These are phyloP conservation scores for Hafferia zeledoni DNA, from an alignment of 2,797 vertebrate genomes.

Conservation along the genomic window DNA sequence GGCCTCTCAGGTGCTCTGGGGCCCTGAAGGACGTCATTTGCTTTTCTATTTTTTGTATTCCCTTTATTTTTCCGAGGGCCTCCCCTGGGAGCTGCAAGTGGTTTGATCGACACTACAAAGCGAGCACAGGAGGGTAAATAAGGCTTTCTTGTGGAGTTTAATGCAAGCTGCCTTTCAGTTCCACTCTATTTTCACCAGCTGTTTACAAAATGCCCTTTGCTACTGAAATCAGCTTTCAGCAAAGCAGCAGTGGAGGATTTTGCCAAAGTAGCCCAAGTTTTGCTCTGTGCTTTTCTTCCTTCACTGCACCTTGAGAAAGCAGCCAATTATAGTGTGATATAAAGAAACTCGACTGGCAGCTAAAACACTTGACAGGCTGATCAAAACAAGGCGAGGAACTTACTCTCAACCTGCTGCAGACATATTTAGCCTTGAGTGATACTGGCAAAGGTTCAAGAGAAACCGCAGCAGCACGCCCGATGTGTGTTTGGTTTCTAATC, in stretches of 20 bases:
- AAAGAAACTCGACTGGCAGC: constrained; percentile 66
- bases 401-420: constrained; percentile 61
- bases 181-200: constrained; percentile 68
- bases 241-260: constrained; percentile 52
- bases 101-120: constrained; percentile 79
- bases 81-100: constrained; percentile 75
- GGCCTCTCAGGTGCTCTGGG: background rate
- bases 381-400: constrained; percentile 70
- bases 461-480: constrained; percentile 64
- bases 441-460: constrained; percentile 72
- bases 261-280: constrained; percentile 17
- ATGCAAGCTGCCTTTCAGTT: constrained; percentile 63
- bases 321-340: constrained; percentile 70
- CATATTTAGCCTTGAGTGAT: constrained; percentile 71
- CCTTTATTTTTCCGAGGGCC: constrained; percentile 64
- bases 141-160: constrained; percentile 64
- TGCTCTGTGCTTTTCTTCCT: constrained; percentile 27
- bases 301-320: constrained; percentile 67
- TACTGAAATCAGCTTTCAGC: constrained; percentile 60
- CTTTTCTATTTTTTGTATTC: background rate
- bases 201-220: constrained; percentile 72
- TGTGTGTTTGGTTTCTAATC: constrained; percentile 73
- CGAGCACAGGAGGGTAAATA: constrained; percentile 45
- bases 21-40: background rate
- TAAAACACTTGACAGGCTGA: constrained; percentile 68